Conservation (phyloP, 2,888 invertebrate species). For the Prosapia bicincta region DNA sequence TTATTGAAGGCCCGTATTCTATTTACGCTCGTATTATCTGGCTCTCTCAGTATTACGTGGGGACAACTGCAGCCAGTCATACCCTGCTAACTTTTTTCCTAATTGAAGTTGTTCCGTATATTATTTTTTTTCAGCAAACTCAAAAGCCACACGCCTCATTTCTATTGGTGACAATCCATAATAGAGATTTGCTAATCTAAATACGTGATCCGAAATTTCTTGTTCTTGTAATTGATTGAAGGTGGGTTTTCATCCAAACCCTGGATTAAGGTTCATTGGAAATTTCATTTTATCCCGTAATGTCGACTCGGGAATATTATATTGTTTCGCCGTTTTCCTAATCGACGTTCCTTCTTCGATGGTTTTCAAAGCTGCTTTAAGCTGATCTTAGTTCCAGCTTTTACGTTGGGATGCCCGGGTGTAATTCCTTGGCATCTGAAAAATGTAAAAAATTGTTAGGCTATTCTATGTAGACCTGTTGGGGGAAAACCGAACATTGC, state of each 20-base stretch:
- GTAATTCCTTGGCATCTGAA: background rate
- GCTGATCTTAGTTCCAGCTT: background rate
- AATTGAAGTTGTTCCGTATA: background rate
- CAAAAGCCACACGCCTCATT: background rate
- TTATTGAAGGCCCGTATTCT: slow-evolving; percentile 9
- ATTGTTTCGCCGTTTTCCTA: background rate
- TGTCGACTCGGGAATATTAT: background rate
- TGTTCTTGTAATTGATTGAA: background rate
- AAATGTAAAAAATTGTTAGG: background rate
- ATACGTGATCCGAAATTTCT: background rate
- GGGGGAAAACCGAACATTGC: background rate
- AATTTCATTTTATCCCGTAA: background rate
- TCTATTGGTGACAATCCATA: background rate
- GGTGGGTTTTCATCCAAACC: background rate
- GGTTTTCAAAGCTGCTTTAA: background rate
- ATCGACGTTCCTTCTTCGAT: background rate
- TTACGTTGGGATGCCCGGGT: background rate
- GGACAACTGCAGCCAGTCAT: slow-evolving; percentile 30
- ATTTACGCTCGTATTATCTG: slow-evolving; percentile 17
- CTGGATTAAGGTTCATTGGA: background rate
- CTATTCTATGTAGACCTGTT: background rate
- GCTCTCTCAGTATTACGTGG: slow-evolving; percentile 16
- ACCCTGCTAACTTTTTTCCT: slow-evolving; percentile 17
- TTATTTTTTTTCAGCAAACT: slow-evolving; percentile 1
- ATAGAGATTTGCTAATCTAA: background rate